Evolutionary conservation across 2,113 vertebrate species (phyloP).

Genomic region (Sclerurus mexicanus): DNA sequence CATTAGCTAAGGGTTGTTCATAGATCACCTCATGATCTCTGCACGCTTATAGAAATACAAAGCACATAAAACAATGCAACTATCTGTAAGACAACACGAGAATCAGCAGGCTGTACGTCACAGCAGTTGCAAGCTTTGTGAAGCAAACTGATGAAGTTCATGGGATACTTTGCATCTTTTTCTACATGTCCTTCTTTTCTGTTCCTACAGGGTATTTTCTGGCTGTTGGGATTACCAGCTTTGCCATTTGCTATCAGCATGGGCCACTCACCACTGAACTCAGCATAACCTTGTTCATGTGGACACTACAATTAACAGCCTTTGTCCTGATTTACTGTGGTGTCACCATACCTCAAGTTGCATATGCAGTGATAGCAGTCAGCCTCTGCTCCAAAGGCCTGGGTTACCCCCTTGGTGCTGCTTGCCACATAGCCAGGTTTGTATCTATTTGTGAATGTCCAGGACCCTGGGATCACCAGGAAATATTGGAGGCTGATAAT

Average conservation of each 20-base stretch:
- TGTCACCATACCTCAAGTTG: conserved; percentile 61
- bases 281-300: conserved; percentile 63
- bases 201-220: conserved; percentile 73
- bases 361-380: conserved; percentile 43
- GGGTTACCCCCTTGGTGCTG: background rate
- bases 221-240: conserved; percentile 68
- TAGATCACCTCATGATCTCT: background rate
- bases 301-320: conserved; percentile 64
- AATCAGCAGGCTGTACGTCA: background rate
- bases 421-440: conserved; percentile 64
- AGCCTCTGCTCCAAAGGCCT: conserved; percentile 63
- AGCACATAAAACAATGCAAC: background rate
- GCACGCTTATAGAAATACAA: background rate
- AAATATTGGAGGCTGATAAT: background rate
- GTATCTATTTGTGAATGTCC: background rate
- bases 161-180: background rate
- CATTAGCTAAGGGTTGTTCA: background rate
- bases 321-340: conserved; percentile 74
- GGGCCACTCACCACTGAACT: conserved; percentile 66
- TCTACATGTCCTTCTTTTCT: background rate
- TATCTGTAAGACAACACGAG: background rate
- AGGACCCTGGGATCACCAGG: background rate
- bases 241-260: conserved; percentile 73
- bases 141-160: background rate
- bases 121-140: background rate